These are phyloP conservation scores for Poeciliopsis presidionis DNA, from an alignment of 2,797 vertebrate genomes.

Conservation along the genomic window DNA sequence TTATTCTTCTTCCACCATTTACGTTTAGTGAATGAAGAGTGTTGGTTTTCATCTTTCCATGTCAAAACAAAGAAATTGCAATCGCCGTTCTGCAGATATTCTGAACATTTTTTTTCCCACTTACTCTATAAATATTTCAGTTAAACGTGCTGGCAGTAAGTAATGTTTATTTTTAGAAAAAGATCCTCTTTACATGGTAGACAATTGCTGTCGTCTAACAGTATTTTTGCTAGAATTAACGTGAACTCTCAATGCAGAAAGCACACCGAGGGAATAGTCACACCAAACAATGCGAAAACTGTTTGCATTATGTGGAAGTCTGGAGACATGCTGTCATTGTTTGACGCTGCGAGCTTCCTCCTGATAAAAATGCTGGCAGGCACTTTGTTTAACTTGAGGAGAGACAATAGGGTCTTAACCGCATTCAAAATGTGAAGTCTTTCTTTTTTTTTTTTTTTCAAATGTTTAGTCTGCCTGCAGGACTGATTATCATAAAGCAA, in stretches of 20 bases:
- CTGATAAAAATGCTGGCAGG: constrained; percentile 49
- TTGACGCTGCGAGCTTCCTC: constrained; percentile 43
- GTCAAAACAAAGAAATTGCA: not conserved
- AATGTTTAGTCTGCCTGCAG: constrained; percentile 72
- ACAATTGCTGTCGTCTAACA: not conserved
- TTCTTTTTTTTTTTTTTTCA: constrained; percentile 30
- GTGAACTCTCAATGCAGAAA: constrained; percentile 14
- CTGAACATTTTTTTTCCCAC: not conserved
- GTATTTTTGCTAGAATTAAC: constrained; percentile 4
- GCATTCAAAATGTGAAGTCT: constrained; percentile 42
- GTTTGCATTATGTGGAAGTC: constrained; percentile 47
- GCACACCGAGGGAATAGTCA: not conserved
- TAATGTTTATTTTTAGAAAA: not conserved
- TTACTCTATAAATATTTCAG: not conserved
- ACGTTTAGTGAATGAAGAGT: not conserved
- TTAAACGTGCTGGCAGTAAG: not conserved
- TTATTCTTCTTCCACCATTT: not conserved
- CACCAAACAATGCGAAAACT: constrained; percentile 10
- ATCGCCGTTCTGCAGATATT: not conserved
- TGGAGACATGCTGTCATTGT: constrained; percentile 52
- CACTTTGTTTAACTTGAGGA: constrained; percentile 44
- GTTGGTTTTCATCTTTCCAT: not conserved
- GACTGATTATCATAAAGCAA: constrained; percentile 71
- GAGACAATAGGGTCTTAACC: constrained; percentile 55
- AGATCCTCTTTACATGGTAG: not conserved